phyloP scores from a whole-genome alignment of 2,797 vertebrate species.

The Sternarchorhynchus goeldii region DNA sequence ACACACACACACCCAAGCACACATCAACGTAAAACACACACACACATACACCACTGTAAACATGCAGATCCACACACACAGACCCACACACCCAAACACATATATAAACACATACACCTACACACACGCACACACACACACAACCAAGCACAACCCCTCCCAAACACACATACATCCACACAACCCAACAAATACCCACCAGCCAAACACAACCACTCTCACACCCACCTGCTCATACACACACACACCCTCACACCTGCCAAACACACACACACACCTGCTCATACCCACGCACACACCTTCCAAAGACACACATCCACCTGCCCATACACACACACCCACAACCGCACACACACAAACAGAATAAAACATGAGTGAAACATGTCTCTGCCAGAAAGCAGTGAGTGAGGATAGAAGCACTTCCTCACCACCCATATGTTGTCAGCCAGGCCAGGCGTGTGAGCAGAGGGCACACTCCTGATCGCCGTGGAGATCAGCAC shows the following conservation, averaged over 20 bases:
- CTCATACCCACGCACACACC: slow-evolving; percentile 6
- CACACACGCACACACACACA: too few species aligned
- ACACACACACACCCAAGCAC: too few species aligned
- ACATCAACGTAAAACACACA: too few species aligned
- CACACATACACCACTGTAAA: too few species aligned
- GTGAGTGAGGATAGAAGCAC: background rate
- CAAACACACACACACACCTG: background rate
- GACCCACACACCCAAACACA: too few species aligned
- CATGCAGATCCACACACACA: too few species aligned
- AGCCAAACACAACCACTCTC: slow-evolving; percentile 30
- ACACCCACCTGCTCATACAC: slow-evolving; percentile 18
- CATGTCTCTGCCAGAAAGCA: background rate
- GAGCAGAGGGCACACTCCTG: background rate
- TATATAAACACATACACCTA: too few species aligned
- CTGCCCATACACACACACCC: background rate
- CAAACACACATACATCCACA: too few species aligned
- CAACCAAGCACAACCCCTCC: too few species aligned
- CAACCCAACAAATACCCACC: too few species aligned
- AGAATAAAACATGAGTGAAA: slow-evolving; percentile 21
- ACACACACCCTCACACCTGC: background rate
- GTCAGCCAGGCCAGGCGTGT: background rate
- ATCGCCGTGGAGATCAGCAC: slow-evolving; percentile 8
- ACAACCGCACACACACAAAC: slow-evolving; percentile 14
- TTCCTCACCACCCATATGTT: slow-evolving; percentile 26
- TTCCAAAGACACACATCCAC: too few species aligned